A percentile compares a stretch with the other conserved stretches of the same genome.
Evolutionary conservation across 2,888 invertebrate species (phyloP).

Genomic region (Drosophila dives): DNA sequence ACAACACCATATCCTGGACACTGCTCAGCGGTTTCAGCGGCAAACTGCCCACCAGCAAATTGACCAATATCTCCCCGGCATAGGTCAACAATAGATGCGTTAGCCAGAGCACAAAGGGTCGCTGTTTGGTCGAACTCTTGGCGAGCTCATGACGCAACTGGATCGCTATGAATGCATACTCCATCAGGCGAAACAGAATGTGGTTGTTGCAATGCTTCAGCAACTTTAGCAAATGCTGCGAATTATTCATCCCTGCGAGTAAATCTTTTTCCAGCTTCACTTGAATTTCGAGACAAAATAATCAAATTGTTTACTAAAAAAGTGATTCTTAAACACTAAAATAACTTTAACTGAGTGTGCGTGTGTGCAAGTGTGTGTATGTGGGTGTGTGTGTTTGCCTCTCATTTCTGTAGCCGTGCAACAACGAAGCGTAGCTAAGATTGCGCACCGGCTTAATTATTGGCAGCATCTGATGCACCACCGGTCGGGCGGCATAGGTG

Average conservation of each 20-base stretch:
- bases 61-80: conserved; percentile 65
- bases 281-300: conserved; percentile 56
- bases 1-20: conserved; percentile 48
- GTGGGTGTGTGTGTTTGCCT: conserved; percentile 14
- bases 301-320: conserved; percentile 35
- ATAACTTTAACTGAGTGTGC: conserved; percentile 24
- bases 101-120: conserved; percentile 63
- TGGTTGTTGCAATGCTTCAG: conserved; percentile 57
- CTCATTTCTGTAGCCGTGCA: conserved; percentile 42
- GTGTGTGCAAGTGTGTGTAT: background rate
- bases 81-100: conserved; percentile 57
- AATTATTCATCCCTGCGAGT: conserved; percentile 31
- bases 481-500: conserved; percentile 65
- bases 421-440: conserved; percentile 57
- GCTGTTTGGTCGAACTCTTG: conserved; percentile 29
- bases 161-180: conserved; percentile 57
- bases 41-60: conserved; percentile 57
- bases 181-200: conserved; percentile 59
- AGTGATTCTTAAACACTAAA: conserved; percentile 10
- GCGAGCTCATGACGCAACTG: conserved; percentile 64
- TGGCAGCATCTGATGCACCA: conserved; percentile 68
- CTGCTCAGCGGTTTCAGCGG: conserved; percentile 65
- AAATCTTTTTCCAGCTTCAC: conserved; percentile 11
- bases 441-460: conserved; percentile 64
- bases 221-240: conserved; percentile 44